Evolutionary conservation across 2,797 vertebrate species (phyloP).

Genomic region (Hephaestus fuliginosus): DNA sequence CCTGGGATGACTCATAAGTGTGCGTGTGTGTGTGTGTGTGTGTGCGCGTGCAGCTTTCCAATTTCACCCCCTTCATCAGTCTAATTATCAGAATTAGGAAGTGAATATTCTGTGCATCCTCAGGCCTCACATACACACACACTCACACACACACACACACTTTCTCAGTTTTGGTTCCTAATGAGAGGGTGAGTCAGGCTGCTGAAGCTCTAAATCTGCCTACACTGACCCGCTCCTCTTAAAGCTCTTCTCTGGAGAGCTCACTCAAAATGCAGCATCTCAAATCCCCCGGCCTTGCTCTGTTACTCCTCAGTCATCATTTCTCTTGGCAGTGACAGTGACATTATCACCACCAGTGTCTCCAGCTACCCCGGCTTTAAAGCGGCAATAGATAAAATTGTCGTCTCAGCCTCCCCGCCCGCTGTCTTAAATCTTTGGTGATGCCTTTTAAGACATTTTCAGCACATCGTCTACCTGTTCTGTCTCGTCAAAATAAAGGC

Average conservation of each 20-base stretch:
- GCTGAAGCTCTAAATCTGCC: slow-evolving; percentile 44
- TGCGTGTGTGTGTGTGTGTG: slow-evolving; percentile 25
- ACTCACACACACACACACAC: slow-evolving; percentile 16
- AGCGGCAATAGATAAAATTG: slow-evolving; percentile 7
- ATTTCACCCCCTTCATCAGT: slow-evolving; percentile 46
- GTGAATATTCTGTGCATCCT: slow-evolving; percentile 42
- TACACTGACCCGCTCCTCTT: slow-evolving; percentile 44
- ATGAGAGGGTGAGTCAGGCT: slow-evolving; percentile 60
- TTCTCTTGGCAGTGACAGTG: slow-evolving; percentile 8
- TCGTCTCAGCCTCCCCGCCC: background rate
- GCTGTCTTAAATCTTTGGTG: slow-evolving; percentile 12
- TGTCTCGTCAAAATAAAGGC: background rate
- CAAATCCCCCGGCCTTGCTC: slow-evolving; percentile 23
- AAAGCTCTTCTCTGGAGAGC: slow-evolving; percentile 8
- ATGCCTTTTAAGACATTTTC: slow-evolving; percentile 7
- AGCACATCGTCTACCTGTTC: background rate
- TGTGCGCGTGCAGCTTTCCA: slow-evolving; percentile 36
- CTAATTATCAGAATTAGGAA: slow-evolving; percentile 65
- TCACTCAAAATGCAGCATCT: slow-evolving; percentile 27
- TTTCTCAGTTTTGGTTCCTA: slow-evolving; percentile 23
- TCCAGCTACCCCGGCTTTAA: background rate
- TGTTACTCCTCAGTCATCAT: slow-evolving; percentile 23
- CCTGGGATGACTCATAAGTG: slow-evolving; percentile 51
- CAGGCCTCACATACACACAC: slow-evolving; percentile 10
- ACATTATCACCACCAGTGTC: slow-evolving; percentile 19